A percentile compares a stretch with the other conserved stretches of the same genome.
phyloP scores from a whole-genome alignment of 92 coral and sea anemone genomes.

The Porites divaricata region DNA sequence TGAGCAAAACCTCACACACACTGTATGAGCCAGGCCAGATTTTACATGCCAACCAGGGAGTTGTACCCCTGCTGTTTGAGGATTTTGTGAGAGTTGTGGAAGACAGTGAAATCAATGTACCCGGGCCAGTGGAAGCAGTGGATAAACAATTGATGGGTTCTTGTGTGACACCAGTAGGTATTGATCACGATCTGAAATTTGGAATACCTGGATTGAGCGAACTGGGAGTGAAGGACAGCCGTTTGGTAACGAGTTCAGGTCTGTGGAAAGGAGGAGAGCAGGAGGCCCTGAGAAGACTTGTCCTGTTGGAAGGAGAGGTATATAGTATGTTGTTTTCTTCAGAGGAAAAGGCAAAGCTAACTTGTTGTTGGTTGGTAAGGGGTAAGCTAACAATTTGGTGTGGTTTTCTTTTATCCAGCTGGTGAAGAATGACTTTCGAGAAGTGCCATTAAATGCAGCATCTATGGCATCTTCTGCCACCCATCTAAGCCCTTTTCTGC shows the following conservation, averaged over 20 bases:
- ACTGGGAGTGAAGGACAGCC: conserved; percentile 59
- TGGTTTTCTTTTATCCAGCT: conserved; percentile 2
- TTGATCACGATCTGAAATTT: conserved; percentile 18
- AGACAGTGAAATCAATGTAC: conserved; percentile 42
- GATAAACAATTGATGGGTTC: conserved; percentile 37
- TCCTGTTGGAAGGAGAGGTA: conserved; percentile 49
- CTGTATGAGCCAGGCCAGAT: conserved; percentile 74
- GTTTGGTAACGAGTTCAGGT: conserved; percentile 31
- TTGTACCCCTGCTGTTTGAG: conserved; percentile 68
- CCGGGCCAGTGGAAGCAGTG: conserved; percentile 46
- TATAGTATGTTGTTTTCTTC: background rate
- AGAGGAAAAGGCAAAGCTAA: background rate
- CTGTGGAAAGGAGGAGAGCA: conserved; percentile 80
- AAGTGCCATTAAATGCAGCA: conserved; percentile 22
- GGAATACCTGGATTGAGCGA: conserved; percentile 68
- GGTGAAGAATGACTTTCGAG: conserved; percentile 36
- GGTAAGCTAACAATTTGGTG: too few species aligned
- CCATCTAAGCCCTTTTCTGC: conserved; percentile 75
- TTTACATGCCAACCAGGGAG: conserved; percentile 51
- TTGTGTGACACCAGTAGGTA: conserved; percentile 51
- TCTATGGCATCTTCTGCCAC: conserved; percentile 50
- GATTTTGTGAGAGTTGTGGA: conserved; percentile 59
- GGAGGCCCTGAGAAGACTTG: conserved; percentile 66
- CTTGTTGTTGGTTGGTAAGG: background rate
- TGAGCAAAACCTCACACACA: conserved; percentile 78